Percentiles rank a stretch among this genome's conserved stretches.
These are phyloP conservation scores for Potorous gilbertii DNA, from an alignment of 2,797 vertebrate genomes.

Conservation along the genomic window DNA sequence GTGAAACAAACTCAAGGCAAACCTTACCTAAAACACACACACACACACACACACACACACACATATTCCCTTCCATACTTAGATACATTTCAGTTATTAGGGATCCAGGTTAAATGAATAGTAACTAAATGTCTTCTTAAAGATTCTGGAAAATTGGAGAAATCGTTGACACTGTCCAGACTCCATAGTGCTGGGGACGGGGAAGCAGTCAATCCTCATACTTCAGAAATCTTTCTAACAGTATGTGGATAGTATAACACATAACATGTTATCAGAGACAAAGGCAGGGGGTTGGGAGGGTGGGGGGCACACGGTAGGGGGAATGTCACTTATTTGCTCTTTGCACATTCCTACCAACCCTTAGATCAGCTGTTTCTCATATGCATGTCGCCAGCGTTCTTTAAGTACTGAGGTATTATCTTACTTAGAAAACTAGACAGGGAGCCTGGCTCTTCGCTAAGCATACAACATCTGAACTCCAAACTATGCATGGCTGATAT, in stretches of 20 bases:
- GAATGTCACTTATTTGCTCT: background rate
- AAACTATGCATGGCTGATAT: background rate
- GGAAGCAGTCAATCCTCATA: background rate
- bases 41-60: background rate
- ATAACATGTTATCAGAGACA: background rate
- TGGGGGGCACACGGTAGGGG: background rate
- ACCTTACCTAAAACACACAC: background rate
- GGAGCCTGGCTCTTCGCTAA: background rate
- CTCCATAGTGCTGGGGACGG: background rate
- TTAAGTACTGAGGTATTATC: background rate
- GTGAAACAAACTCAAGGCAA: background rate
- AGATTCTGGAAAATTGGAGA: background rate
- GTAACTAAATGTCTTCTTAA: background rate
- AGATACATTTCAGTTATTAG: background rate
- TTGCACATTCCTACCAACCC: background rate
- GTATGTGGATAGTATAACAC: background rate
- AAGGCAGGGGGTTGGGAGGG: background rate
- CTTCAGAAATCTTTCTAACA: background rate
- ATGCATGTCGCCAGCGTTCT: background rate
- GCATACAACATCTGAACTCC: background rate
- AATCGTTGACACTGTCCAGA: background rate
- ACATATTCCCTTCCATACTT: background rate
- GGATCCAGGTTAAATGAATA: background rate
- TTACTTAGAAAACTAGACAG: background rate
- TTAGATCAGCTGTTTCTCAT: constrained; percentile 7